Conservation (phyloP, 2,888 invertebrate species). For the Synanthedon vespiformis region DNA sequence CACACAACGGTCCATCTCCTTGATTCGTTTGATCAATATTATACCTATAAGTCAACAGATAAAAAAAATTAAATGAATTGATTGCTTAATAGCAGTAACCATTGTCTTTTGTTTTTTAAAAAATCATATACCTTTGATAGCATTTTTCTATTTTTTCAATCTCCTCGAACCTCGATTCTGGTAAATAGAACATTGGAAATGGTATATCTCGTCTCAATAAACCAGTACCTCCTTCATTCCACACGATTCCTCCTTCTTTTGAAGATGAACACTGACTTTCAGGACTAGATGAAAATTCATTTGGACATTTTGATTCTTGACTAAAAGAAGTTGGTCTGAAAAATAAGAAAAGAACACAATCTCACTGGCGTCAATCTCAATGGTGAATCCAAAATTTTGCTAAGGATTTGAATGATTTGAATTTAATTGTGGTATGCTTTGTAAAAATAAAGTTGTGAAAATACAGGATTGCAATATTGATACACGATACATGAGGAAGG, state of each 20-base stretch:
- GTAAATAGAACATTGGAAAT: slow-evolving; percentile 89
- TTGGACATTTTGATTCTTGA: slow-evolving; percentile 86
- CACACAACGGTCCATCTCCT: slow-evolving; percentile 80
- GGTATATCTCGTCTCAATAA: slow-evolving; percentile 83
- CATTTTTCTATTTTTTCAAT: slow-evolving; percentile 72
- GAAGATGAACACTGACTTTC: slow-evolving; percentile 61
- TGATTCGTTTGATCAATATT: slow-evolving; percentile 78
- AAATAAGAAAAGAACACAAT: slow-evolving; percentile 5
- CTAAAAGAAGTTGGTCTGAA: slow-evolving; percentile 47
- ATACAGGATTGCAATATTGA: too few relatives aligned
- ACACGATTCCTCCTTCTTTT: slow-evolving; percentile 73
- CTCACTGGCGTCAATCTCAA: too few relatives aligned
- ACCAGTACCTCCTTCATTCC: slow-evolving; percentile 86
- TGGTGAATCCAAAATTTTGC: too few relatives aligned
- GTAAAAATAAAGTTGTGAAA: too few relatives aligned
- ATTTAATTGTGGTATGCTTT: too few relatives aligned
- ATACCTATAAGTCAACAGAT: slow-evolving; percentile 49
- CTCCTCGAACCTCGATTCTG: slow-evolving; percentile 58
- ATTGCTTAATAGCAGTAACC: slow-evolving; percentile 1
- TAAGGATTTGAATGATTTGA: too few relatives aligned
- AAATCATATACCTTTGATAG: slow-evolving; percentile 50
- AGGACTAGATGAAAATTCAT: slow-evolving; percentile 72
- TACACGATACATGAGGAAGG: too few relatives aligned
- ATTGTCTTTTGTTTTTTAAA: too few relatives aligned
- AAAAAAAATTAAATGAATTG: background rate